A percentile compares a stretch with the other conserved stretches of the same genome.
Evolutionary conservation across 2,888 invertebrate genomes (phyloP).

Genomic region (Dicycla oo): DNA sequence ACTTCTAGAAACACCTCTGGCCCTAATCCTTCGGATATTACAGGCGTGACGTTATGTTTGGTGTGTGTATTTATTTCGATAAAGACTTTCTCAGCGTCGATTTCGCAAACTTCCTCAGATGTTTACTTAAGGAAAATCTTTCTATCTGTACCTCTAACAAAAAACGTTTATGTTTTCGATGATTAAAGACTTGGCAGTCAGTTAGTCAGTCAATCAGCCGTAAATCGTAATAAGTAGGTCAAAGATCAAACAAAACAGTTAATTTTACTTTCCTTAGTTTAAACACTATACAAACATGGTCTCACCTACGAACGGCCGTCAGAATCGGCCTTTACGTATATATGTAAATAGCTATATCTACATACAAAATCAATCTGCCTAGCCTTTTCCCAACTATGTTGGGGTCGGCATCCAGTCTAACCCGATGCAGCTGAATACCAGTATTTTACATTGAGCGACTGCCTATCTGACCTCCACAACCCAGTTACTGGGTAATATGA

Average conservation of each 20-base stretch:
- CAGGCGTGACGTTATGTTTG: too few relatives aligned
- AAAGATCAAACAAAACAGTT: conserved; percentile 36
- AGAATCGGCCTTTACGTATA: too few relatives aligned
- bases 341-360: too few relatives aligned
- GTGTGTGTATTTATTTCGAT: neutral
- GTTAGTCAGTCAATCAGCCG: neutral
- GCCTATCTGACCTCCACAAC: too few relatives aligned
- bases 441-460: too few relatives aligned
- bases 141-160: neutral
- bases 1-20: too few relatives aligned
- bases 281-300: neutral
- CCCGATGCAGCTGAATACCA: too few relatives aligned
- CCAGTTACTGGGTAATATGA: too few relatives aligned
- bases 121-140: neutral
- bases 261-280: neutral
- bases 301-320: conserved; percentile 7
- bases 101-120: neutral
- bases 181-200: conserved; percentile 9
- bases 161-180: conserved; percentile 8
- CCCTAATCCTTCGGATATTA: too few relatives aligned
- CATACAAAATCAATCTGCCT: too few relatives aligned
- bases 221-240: neutral
- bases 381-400: too few relatives aligned
- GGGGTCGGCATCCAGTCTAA: too few relatives aligned
- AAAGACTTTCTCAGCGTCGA: neutral